Evolutionary conservation across 1,140 invertebrate genomes (phyloP).

Genomic region (Rhagoletis pomonella): DNA sequence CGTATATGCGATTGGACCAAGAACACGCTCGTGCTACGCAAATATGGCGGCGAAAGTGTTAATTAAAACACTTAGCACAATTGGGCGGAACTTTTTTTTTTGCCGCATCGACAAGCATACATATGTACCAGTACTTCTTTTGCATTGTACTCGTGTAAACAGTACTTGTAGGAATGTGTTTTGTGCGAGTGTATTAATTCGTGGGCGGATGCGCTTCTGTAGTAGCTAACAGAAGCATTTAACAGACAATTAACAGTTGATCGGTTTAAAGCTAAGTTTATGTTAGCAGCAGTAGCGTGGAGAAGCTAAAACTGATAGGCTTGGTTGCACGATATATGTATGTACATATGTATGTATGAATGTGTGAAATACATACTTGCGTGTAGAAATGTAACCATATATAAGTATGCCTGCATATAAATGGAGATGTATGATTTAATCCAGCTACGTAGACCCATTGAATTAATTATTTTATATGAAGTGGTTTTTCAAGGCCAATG

Average conservation of each 20-base stretch:
- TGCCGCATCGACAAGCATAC: neutral
- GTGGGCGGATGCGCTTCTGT: neutral
- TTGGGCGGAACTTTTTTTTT: neutral
- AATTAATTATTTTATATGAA: too few species aligned
- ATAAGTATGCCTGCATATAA: too few species aligned
- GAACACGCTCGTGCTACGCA: constrained; percentile 11
- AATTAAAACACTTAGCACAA: constrained; percentile 48
- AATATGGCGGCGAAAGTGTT: constrained; percentile 45
- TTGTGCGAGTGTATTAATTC: neutral
- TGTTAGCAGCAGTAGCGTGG: too few species aligned
- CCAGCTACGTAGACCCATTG: too few species aligned
- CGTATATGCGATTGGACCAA: neutral
- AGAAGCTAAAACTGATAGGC: too few species aligned
- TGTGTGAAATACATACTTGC: too few species aligned
- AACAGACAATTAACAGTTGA: constrained; percentile 20
- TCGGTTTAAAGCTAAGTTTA: neutral
- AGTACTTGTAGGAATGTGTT: neutral
- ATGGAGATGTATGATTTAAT: too few species aligned
- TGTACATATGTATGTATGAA: too few species aligned
- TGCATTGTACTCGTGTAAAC: neutral
- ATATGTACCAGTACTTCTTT: neutral
- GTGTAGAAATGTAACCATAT: too few species aligned
- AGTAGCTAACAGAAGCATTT: constrained; percentile 19
- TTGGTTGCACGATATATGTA: too few species aligned
- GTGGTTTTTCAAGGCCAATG: too few species aligned